Base-by-base conservation (phyloP, 2,113 vertebrate species). In the Dinomys branickii region DNA sequence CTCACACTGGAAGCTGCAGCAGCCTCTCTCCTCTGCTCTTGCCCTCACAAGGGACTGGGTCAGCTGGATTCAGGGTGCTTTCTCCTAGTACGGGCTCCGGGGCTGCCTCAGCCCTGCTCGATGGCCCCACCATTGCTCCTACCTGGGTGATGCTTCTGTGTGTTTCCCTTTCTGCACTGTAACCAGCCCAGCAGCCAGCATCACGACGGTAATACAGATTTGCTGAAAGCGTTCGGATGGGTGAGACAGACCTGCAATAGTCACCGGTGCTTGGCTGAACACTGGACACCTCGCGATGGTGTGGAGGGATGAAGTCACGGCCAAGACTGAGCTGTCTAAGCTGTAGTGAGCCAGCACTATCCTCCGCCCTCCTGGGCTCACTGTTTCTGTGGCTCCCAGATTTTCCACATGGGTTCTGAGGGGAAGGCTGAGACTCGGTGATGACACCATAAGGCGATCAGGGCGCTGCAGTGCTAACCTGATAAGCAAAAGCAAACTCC, bases 11-110 rank as follows among this genome's bases (percentile, higher is more conserved):
- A 3, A 1, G 2, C 24, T 41, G 12, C 35, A 47, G 28, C 0
- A 10, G n/a, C n/a, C n/a, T 11, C 17, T 10, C 33, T 3, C 73
- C 59, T 52, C 44, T 24, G 50, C 35, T 88, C 83, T 35, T 12
- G 1, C 7, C 1, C n/a, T 58, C 38, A 8, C n/a, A 35, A 75
- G 56, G 52, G 8, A 30, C 38, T 5, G 7, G 28, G 38, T 8
- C 7, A 20, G 30, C 50, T 4, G n/a, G 33, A 8, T 24, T 3
- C 56, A 12, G 50, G 17, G 20, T 0, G 19, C 50, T 10, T 9
- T 11, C n/a, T 50, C 41, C 35, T 2, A 1, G 0, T 0, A 13
- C 41, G 65, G 61, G 4, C 12, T 7, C 19, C 38, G 0, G 1
- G 50, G 30, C 26, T 19, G 26, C 44, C n/a, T 87, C 3, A 8